Evolutionary conservation across 2,888 invertebrate species (phyloP).

Genomic region (Neoitamus cyanurus): DNA sequence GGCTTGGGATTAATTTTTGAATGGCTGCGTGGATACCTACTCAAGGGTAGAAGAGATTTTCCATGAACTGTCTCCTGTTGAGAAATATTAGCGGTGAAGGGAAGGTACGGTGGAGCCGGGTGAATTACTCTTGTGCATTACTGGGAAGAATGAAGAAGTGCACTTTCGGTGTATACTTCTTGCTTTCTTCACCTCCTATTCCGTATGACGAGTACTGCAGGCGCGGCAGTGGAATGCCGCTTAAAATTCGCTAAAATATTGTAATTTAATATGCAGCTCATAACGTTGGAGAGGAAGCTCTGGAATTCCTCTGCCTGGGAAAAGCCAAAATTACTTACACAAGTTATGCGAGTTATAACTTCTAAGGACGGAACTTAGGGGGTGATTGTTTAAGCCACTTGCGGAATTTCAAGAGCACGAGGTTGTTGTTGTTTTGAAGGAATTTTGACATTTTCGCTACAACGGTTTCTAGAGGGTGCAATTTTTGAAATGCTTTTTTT

Average conservation of each 20-base stretch:
- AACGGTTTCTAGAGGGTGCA: background rate
- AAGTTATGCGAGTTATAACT: background rate
- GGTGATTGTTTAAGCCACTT: background rate
- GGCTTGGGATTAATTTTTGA: conserved; percentile 7
- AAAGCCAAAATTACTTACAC: background rate
- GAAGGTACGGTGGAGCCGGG: background rate
- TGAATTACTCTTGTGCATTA: background rate
- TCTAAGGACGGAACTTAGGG: background rate
- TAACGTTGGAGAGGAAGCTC: background rate
- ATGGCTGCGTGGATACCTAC: background rate
- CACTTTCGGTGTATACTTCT: background rate
- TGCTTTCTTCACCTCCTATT: background rate
- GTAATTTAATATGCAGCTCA: conserved; percentile 5
- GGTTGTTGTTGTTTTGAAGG: background rate
- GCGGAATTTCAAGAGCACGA: background rate
- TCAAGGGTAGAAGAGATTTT: background rate
- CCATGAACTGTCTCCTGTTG: background rate
- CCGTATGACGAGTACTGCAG: background rate
- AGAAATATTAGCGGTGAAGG: background rate
- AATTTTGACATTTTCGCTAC: background rate
- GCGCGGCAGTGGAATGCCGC: background rate
- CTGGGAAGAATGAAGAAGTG: background rate
- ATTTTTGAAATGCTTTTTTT: background rate
- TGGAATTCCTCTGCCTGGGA: background rate
- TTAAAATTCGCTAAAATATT: background rate